Conservation (phyloP, 2,888 invertebrate genomes). For the Trachelus tabidus region DNA sequence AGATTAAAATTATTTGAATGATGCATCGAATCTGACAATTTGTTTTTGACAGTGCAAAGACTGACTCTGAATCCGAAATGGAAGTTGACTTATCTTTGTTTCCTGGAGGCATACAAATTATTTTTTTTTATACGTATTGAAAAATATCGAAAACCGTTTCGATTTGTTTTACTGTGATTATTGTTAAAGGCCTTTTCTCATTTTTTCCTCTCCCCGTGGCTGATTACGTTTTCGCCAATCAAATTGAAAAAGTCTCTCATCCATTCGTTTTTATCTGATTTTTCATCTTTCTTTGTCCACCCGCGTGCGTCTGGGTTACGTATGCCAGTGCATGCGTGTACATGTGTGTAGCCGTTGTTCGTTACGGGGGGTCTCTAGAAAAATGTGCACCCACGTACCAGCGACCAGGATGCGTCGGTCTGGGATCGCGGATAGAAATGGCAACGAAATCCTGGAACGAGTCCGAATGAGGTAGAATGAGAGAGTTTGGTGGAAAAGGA, state of each 20-base stretch:
- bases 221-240: conserved; percentile 31
- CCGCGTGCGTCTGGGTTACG: conserved; percentile 2
- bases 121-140: background rate
- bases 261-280: background rate
- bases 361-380: background rate
- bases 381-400: background rate
- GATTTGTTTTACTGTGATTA: background rate
- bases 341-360: conserved; percentile 22
- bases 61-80: background rate
- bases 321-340: conserved; percentile 23
- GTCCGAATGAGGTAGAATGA: background rate
- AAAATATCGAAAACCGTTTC: background rate
- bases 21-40: background rate
- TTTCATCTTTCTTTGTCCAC: background rate
- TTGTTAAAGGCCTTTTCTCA: background rate
- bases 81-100: background rate
- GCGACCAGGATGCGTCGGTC: background rate
- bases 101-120: background rate
- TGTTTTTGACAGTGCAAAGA: background rate
- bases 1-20: background rate
- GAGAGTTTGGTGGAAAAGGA: background rate
- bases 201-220: conserved; percentile 25
- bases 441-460: conserved; percentile 45
- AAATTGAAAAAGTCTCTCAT: conserved; percentile 51
- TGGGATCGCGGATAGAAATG: conserved; percentile 4